Evolutionary conservation across 2,113 vertebrate species (phyloP).

Genomic region (Picathartes gymnocephalus): DNA sequence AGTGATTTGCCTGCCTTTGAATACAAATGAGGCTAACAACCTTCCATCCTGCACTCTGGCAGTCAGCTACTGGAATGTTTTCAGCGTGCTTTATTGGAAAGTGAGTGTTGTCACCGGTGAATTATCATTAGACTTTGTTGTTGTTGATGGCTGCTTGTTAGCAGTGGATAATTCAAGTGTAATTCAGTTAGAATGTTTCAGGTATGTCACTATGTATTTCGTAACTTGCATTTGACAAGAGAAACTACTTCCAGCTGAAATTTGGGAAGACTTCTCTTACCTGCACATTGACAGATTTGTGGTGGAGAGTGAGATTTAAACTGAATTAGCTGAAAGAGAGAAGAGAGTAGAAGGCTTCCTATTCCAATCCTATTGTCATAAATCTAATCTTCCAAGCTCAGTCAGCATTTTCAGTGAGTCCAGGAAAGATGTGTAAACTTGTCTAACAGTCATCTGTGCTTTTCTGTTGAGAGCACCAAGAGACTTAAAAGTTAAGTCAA

Average conservation of each 20-base stretch:
- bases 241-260: slow-evolving; percentile 17
- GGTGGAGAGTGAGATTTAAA: neutral
- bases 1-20: slow-evolving; percentile 83
- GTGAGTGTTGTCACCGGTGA: slow-evolving; percentile 29
- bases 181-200: slow-evolving; percentile 34
- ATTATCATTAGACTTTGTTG: slow-evolving; percentile 47
- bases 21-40: slow-evolving; percentile 84
- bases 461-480: neutral
- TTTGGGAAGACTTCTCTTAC: neutral
- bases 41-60: slow-evolving; percentile 61
- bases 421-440: neutral
- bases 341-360: neutral
- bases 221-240: neutral
- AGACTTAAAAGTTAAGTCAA: neutral
- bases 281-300: neutral
- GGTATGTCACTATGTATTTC: slow-evolving; percentile 16
- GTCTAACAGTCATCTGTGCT: neutral
- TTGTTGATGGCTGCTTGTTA: slow-evolving; percentile 41
- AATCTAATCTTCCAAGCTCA: neutral
- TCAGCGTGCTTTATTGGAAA: slow-evolving; percentile 27
- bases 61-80: slow-evolving; percentile 38
- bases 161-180: slow-evolving; percentile 44
- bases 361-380: neutral
- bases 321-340: neutral
- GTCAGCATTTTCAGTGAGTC: neutral